A percentile compares a stretch with the other conserved stretches of the same genome.
phyloP scores from a whole-genome alignment of 2,797 vertebrate species.

The Pogonophryne albipinna region DNA sequence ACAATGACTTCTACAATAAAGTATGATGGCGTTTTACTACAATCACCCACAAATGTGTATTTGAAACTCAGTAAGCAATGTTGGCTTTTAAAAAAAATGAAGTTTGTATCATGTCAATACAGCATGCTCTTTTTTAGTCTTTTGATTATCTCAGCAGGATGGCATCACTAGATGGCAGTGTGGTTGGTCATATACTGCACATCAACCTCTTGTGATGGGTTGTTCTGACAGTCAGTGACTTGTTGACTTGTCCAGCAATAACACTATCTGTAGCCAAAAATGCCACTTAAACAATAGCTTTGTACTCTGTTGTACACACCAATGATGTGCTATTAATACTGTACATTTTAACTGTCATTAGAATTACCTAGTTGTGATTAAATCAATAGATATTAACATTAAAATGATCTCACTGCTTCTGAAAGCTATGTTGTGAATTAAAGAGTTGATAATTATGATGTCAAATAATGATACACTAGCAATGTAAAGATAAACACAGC shows the following conservation, averaged over 20 bases:
- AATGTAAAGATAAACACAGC: not conserved
- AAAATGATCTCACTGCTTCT: not conserved
- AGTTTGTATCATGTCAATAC: not conserved
- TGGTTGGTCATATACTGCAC: slow-evolving; percentile 30
- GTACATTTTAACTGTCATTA: not conserved
- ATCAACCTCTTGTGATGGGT: not conserved
- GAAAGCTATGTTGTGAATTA: not conserved
- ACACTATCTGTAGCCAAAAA: slow-evolving; percentile 6
- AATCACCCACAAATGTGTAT: slow-evolving; percentile 7
- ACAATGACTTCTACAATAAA: slow-evolving; percentile 8
- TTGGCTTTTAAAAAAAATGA: not conserved
- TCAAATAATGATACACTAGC: not conserved
- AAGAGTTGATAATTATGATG: not conserved
- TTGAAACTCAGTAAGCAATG: not conserved
- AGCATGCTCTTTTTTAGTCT: not conserved
- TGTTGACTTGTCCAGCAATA: slow-evolving; percentile 2
- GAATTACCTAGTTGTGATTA: not conserved
- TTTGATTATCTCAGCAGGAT: slow-evolving; percentile 14
- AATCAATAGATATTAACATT: not conserved
- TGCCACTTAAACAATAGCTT: not conserved
- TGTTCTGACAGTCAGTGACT: not conserved
- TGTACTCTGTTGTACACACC: not conserved
- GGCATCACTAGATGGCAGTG: slow-evolving; percentile 69
- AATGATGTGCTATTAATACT: not conserved
- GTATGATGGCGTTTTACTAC: not conserved